phyloP scores from a whole-genome alignment of 2,888 invertebrate species.

The Nemapogon koenigi region DNA sequence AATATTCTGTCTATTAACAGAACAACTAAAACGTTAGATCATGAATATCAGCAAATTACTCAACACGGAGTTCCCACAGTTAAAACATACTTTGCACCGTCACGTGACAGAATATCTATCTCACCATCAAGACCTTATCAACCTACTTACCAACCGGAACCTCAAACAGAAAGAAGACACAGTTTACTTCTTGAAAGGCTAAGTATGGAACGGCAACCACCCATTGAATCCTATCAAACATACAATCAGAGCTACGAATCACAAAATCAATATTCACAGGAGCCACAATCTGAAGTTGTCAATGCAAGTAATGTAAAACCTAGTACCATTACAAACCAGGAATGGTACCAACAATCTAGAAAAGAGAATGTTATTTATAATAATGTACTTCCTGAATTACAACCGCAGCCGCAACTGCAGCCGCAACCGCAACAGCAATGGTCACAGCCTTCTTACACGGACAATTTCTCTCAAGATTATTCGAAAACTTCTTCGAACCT shows the following conservation, averaged over 20 bases:
- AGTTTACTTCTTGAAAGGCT: slow-evolving; percentile 47
- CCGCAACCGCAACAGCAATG: background rate
- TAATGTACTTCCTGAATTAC: slow-evolving; percentile 26
- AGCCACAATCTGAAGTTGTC: slow-evolving; percentile 50
- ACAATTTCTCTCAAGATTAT: slow-evolving; percentile 26
- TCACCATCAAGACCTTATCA: slow-evolving; percentile 41
- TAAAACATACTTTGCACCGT: slow-evolving; percentile 45
- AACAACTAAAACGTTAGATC: slow-evolving; percentile 48
- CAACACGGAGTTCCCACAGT: slow-evolving; percentile 41
- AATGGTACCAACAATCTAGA: slow-evolving; percentile 48
- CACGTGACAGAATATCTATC: slow-evolving; percentile 32
- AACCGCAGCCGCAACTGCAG: background rate
- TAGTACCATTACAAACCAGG: slow-evolving; percentile 47
- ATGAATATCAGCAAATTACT: slow-evolving; percentile 39
- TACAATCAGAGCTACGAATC: slow-evolving; percentile 35
- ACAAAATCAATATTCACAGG: slow-evolving; percentile 37
- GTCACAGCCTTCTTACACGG: slow-evolving; percentile 26
- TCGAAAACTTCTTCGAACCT: slow-evolving; percentile 25
- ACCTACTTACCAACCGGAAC: slow-evolving; percentile 34
- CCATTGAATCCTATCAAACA: slow-evolving; percentile 41
- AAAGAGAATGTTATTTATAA: slow-evolving; percentile 36
- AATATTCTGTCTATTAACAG: slow-evolving; percentile 53
- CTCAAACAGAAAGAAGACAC: slow-evolving; percentile 42
- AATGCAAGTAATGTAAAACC: slow-evolving; percentile 53
- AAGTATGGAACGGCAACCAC: slow-evolving; percentile 50